A percentile compares a stretch with the other conserved stretches of the same genome.
phyloP scores from a whole-genome alignment of 2,113 vertebrate species.

The Puntigrus tetrazona region DNA sequence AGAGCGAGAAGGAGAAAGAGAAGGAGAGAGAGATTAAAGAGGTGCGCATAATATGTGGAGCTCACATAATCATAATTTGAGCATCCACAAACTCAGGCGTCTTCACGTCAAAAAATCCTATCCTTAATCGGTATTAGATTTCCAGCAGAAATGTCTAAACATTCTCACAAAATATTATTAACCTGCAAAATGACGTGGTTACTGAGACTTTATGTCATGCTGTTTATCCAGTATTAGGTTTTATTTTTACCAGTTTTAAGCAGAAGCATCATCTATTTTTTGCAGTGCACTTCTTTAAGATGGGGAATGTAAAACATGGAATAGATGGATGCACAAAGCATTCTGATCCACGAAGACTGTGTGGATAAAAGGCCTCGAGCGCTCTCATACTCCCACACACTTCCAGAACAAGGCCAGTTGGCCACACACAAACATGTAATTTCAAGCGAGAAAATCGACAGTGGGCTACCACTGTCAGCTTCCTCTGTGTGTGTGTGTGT shows the following conservation, averaged over 20 bases:
- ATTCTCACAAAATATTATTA: neutral
- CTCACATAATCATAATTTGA: neutral
- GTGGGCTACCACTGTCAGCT: conserved; percentile 27
- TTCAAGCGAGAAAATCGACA: conserved; percentile 38
- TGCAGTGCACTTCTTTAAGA: neutral
- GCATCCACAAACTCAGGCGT: neutral
- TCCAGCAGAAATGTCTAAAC: neutral
- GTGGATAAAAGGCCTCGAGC: conserved; percentile 35
- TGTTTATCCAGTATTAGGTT: neutral
- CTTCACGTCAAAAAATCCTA: neutral
- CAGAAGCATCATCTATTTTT: neutral
- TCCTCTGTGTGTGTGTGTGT: conserved; percentile 25
- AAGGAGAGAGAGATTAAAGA: conserved; percentile 11
- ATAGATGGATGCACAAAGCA: neutral
- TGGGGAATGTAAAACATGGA: conserved; percentile 28
- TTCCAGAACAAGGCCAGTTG: conserved; percentile 40
- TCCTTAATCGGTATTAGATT: neutral
- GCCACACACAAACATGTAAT: conserved; percentile 33
- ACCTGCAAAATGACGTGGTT: neutral
- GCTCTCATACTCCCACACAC: conserved; percentile 46
- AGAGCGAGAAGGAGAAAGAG: conserved; percentile 10
- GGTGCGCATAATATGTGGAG: neutral
- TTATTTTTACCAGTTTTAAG: neutral
- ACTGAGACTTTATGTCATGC: neutral
- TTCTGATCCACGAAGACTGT: neutral